Conservation (phyloP, 23 tunicate species). For the Ascidia mentula region DNA sequence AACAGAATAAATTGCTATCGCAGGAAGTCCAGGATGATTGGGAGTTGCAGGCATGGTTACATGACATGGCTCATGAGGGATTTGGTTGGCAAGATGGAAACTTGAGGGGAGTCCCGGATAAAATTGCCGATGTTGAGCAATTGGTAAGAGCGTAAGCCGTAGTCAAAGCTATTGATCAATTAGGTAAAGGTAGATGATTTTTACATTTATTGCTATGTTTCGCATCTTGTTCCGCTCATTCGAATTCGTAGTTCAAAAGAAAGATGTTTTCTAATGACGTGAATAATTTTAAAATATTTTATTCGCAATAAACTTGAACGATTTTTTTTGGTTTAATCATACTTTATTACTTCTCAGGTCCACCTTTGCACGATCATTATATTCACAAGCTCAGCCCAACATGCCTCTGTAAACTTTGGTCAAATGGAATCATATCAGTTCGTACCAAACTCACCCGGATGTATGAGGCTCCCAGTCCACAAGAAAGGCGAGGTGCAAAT, state of each 20-base stretch:
- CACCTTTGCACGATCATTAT: slow-evolving; percentile 42
- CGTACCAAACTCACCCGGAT: slow-evolving; percentile 66
- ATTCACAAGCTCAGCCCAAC: slow-evolving; percentile 62
- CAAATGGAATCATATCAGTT: slow-evolving; percentile 63
- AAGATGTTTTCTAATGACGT: too few species aligned
- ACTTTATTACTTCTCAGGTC: slow-evolving; percentile 20
- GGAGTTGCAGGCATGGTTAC: slow-evolving; percentile 33
- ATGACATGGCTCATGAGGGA: slow-evolving; percentile 44
- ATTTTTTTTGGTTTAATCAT: too few species aligned
- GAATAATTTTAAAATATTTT: too few species aligned
- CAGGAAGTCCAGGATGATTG: slow-evolving; percentile 36
- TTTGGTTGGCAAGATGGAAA: slow-evolving; percentile 49
- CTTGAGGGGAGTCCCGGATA: slow-evolving; percentile 34
- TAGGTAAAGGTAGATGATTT: too few species aligned
- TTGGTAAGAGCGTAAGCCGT: slow-evolving; percentile 45
- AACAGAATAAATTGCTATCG: too few species aligned
- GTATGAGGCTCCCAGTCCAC: slow-evolving; percentile 73
- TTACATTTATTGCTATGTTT: too few species aligned
- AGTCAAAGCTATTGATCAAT: too few species aligned
- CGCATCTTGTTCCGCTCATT: too few species aligned
- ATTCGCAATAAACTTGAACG: too few species aligned
- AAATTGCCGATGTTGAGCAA: slow-evolving; percentile 13
- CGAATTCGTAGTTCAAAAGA: too few species aligned
- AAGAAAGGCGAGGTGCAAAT: slow-evolving; percentile 75
- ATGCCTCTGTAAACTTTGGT: slow-evolving; percentile 66